Conservation (phyloP, 2,113 vertebrate genomes). For the Odontophorus gujanensis region DNA sequence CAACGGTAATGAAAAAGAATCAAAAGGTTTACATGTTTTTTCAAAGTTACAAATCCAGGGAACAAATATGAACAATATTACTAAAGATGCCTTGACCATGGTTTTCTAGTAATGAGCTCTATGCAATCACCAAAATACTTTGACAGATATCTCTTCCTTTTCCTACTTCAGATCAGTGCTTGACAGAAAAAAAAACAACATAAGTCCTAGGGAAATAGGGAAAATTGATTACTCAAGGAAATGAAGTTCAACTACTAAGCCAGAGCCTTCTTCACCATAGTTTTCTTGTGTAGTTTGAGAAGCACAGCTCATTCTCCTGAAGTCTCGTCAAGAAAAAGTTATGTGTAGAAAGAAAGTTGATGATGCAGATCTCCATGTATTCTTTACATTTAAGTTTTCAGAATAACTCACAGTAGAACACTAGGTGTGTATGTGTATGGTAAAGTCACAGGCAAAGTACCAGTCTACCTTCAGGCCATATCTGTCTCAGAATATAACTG, state of each 20-base stretch:
- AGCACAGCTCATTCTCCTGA: background rate
- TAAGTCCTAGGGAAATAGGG: background rate
- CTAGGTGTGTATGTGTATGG: accelerated
- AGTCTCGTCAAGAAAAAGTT: background rate
- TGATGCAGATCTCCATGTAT: background rate
- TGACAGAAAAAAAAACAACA: background rate
- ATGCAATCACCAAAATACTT: background rate
- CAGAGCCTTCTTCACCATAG: background rate
- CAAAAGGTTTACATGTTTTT: background rate
- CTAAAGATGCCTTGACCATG: background rate
- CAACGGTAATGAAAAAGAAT: background rate
- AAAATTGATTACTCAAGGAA: background rate
- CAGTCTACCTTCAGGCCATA: background rate
- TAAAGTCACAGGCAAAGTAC: background rate
- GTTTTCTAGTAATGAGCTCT: background rate
- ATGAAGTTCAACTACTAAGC: background rate
- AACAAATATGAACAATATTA: background rate
- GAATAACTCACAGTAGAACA: background rate
- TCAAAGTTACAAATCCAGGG: background rate
- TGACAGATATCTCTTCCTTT: background rate
- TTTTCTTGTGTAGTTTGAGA: background rate
- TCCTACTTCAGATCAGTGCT: background rate
- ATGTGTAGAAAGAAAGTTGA: background rate
- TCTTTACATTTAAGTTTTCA: background rate
- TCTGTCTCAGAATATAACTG: background rate